Conservation (phyloP, 2,113 vertebrate species). For the Passer domesticus region DNA sequence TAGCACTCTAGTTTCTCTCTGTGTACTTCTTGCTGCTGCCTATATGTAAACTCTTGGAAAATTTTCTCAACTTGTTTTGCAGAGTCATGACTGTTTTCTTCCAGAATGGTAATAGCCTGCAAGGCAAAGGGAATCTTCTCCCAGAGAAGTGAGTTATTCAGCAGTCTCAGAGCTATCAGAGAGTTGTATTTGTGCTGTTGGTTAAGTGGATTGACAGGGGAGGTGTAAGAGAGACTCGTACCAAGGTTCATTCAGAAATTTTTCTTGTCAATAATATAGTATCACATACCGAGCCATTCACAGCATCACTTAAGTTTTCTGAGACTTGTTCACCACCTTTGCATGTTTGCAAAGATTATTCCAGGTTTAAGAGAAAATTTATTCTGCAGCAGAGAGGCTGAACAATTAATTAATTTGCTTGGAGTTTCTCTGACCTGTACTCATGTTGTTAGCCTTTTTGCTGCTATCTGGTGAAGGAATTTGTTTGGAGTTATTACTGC, state of each 20-base stretch:
- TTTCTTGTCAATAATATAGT: background rate
- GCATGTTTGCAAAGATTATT: background rate
- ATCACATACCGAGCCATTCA: background rate
- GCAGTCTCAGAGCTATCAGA: background rate
- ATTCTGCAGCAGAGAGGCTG: background rate
- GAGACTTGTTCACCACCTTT: background rate
- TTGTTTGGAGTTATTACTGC: constrained; percentile 28
- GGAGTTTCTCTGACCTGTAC: background rate
- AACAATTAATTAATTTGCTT: background rate
- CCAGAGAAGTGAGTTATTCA: background rate
- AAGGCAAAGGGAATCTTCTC: background rate
- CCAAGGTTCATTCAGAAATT: background rate
- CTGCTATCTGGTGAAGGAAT: background rate
- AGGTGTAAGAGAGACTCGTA: background rate
- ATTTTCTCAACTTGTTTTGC: background rate
- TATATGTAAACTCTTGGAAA: background rate
- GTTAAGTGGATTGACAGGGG: background rate
- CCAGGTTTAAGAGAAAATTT: background rate
- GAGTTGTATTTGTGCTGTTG: background rate
- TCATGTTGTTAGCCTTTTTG: background rate
- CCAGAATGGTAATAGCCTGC: background rate
- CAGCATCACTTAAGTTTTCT: background rate
- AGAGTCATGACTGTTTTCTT: background rate
- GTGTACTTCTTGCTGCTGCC: background rate
- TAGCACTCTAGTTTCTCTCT: background rate